Base-by-base conservation (phyloP, 2,888 invertebrate genomes). In the Seira ritae region DNA sequence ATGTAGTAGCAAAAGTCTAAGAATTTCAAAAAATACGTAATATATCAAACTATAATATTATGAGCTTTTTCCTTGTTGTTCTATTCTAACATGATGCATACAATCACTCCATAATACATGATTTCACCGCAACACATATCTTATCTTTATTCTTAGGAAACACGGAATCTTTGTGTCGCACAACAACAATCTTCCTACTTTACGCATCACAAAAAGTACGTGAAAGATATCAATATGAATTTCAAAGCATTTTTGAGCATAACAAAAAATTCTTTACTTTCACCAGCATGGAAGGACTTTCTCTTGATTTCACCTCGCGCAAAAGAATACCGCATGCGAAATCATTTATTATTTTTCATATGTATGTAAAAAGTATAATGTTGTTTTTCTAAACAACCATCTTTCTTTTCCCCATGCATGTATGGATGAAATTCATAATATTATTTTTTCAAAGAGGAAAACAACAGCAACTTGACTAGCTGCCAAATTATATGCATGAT, bases 401-500 rank as follows among this genome's bases (percentile, higher is more conserved):
- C 31, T 31, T 31, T 50, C 50, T 50, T 15, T 50, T 15, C 17
- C 50, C 50, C 15, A 3, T 31, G 17, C 17, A 46, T 68, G 50
- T 80, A 74, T 80, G 80, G 80, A 80, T 46, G 22, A 69, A 69
- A 80, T 73, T 74, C 74, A 80, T 74, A 67, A n/a, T 50, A 50
- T 50, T 50, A 50, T 50, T 50, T 73, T 78, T 62, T 60, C 37
- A 69, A 76, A 37, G 37, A 79, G 72, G 23, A 15, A 50, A 50
- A 50, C 50, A 50, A 42, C 31, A 55, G 8, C 31, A 31, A 31
- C 60, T 75, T 81, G 81, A 81, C 75, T 66, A 55, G 69, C 46
- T 81, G 81, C 81, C 80, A 81, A 81, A 81, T 71, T 70, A 81
- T 71, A 81, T 81, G 75, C 75, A 80, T 70, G 55, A 80, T 70